Conservation (phyloP, 2,888 invertebrate species). For the Syritta pipiens region DNA sequence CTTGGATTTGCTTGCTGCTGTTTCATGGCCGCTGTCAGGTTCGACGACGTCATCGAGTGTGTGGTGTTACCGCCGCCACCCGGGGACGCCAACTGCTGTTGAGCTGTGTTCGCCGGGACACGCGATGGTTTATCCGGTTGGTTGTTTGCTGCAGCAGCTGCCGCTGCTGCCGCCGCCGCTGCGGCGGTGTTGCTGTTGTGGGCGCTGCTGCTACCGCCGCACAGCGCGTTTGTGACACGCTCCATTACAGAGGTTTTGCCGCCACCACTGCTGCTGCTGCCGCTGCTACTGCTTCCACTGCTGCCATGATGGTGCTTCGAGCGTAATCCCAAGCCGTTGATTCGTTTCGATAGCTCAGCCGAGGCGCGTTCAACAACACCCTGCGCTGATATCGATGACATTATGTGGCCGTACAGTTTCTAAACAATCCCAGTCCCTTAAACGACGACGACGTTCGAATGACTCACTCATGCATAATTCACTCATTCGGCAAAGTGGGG, state of each 20-base stretch:
- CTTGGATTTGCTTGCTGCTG: conserved; percentile 72
- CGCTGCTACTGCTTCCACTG: conserved; percentile 72
- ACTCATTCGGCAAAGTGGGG: conserved; percentile 67
- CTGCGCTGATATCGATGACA: conserved; percentile 92
- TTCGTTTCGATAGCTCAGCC: conserved; percentile 92
- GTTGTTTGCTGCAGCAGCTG: conserved; percentile 55
- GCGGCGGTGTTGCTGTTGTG: conserved; percentile 70
- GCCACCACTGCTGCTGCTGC: conserved; percentile 79
- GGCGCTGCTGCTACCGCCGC: conserved; percentile 83
- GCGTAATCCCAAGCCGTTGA: conserved; percentile 89
- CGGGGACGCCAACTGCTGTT: conserved; percentile 59
- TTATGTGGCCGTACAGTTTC: conserved; percentile 73
- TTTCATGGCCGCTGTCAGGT: conserved; percentile 51
- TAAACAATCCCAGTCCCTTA: conserved; percentile 47
- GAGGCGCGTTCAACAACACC: conserved; percentile 95
- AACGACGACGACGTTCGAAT: conserved; percentile 30
- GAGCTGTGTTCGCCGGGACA: conserved; percentile 50
- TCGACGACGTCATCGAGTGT: conserved; percentile 32
- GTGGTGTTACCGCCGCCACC: conserved; percentile 15
- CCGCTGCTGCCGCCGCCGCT: conserved; percentile 51
- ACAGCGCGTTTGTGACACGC: conserved; percentile 91
- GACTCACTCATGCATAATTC: conserved; percentile 58
- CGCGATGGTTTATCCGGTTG: conserved; percentile 64
- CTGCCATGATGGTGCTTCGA: conserved; percentile 80
- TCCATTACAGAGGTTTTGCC: conserved; percentile 88